Evolutionary conservation across 2,113 vertebrate genomes (phyloP), one percentile per base, ranked within the genome.

Genomic region (Uropsilus gracilis): DNA sequence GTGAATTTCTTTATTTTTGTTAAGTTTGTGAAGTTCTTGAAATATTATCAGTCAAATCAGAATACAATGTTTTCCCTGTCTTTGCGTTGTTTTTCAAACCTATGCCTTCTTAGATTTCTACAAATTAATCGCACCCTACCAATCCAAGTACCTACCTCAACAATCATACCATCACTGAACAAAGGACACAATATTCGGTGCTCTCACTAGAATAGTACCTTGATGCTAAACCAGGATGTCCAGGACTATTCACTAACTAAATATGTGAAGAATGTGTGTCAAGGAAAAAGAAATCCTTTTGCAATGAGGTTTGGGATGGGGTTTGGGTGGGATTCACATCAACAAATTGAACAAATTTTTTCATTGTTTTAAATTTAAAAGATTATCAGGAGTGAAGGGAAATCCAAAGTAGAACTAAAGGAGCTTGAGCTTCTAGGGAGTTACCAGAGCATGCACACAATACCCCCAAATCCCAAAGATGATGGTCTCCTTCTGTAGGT

Each of bases 81-180:
- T 63, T 88, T 73, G 68, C 73, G 48, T 17, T 59, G 24, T 39
- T 59, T 89, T 91, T 73, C 48, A 92, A 85, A 61, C 61, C 69
- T 75, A 44, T 84, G 68, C 17, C 72, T 80, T 14, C 22, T 77
- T 84, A 55, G 28, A 94, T n/a, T 68, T 92, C 42, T 92, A 84
- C n/a, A 42, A 86, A 85, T 80, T 30, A 92, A 42, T 13, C 22
- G n/a, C 28, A 71, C 20, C 37, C 22, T 77, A 39, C 55, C 46
- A 84, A 77, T 57, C 8, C 24, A 72, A 64, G 30, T 71, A 88
- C 80, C 72, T 39, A 88, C 24, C n/a, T n/a, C 44, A 86, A 84
- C 57, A 73, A 73, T 55, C 4, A 55, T 42, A 73, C 84, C 30
- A 61, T 42, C 57, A 59, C 2, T n/a, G n/a, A n/a, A n/a, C n/a